phyloP scores from a whole-genome alignment of 2,113 vertebrate species.

The Fulica atra region DNA sequence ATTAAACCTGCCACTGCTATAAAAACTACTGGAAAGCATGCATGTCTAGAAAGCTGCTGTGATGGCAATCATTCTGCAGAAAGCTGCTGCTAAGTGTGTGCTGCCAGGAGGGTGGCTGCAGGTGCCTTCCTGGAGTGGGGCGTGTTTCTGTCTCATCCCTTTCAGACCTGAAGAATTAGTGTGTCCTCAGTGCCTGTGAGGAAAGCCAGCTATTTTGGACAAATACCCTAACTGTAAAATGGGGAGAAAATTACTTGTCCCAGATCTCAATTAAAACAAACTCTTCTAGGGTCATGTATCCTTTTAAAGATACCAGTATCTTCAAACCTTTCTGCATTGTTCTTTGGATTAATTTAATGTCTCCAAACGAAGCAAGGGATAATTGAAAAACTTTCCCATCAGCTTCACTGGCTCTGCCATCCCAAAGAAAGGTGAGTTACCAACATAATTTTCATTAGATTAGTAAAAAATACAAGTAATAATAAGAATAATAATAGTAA shows the following conservation, averaged over 20 bases:
- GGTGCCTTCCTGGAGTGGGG: rapidly evolving
- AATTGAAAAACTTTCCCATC: background rate
- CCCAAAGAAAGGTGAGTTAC: background rate
- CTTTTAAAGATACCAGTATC: background rate
- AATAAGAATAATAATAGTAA: background rate
- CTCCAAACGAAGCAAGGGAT: background rate
- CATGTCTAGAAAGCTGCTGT: background rate
- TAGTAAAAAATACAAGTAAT: background rate
- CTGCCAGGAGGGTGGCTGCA: background rate
- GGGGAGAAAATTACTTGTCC: background rate
- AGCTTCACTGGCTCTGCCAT: background rate
- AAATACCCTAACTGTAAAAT: background rate
- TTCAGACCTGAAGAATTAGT: background rate
- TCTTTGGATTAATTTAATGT: background rate
- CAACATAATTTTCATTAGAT: background rate
- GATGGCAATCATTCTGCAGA: background rate
- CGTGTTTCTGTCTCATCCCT: rapidly evolving
- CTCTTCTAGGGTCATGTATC: background rate
- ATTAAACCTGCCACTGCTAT: background rate
- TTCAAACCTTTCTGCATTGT: background rate
- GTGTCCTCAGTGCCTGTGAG: background rate
- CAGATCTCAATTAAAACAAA: background rate
- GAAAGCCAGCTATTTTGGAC: background rate
- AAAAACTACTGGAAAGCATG: background rate
- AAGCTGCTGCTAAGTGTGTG: background rate